Evolutionary conservation across 2,797 vertebrate species (phyloP).

Genomic region (Hoplostethus mediterraneus): DNA sequence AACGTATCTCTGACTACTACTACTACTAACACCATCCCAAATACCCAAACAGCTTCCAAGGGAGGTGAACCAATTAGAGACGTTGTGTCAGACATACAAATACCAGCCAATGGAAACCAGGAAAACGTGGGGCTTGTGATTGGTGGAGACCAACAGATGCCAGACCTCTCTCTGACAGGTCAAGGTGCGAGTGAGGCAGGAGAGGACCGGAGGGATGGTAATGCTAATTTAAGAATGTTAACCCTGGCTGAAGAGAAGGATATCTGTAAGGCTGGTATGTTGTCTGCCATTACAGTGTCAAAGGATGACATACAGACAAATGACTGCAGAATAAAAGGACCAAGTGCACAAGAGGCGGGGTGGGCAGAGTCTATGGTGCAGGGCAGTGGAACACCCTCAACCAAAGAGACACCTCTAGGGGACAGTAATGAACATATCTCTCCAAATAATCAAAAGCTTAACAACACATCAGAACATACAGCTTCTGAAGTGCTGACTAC

Average conservation of each 20-base stretch:
- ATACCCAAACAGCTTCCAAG: constrained; percentile 42
- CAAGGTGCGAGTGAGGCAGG: constrained; percentile 49
- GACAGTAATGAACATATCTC: constrained; percentile 44
- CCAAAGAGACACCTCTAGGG: constrained; percentile 37
- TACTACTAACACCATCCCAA: constrained; percentile 29
- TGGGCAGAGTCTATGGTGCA: constrained; percentile 31
- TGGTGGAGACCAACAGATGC: constrained; percentile 53
- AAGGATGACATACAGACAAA: constrained; percentile 60
- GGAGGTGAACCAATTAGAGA: constrained; percentile 45
- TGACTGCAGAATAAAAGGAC: constrained; percentile 62
- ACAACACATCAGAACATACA: constrained; percentile 31
- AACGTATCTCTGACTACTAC: constrained; percentile 64
- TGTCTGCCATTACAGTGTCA: constrained; percentile 51
- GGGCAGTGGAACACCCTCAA: constrained; percentile 30
- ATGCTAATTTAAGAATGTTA: constrained; percentile 72
- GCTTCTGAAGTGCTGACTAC: constrained; percentile 34
- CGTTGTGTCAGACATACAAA: constrained; percentile 62
- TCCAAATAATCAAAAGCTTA: constrained; percentile 59
- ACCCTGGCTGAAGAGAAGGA: constrained; percentile 61
- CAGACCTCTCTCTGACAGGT: constrained; percentile 47
- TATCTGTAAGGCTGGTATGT: constrained; percentile 40
- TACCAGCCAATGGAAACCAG: constrained; percentile 62
- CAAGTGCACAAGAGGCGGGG: constrained; percentile 45
- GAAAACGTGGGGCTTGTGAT: constrained; percentile 58
- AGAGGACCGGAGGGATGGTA: constrained; percentile 67